Evolutionary conservation across 2,888 invertebrate genomes (phyloP).

Genomic region (Omphaloscelis lunosa): DNA sequence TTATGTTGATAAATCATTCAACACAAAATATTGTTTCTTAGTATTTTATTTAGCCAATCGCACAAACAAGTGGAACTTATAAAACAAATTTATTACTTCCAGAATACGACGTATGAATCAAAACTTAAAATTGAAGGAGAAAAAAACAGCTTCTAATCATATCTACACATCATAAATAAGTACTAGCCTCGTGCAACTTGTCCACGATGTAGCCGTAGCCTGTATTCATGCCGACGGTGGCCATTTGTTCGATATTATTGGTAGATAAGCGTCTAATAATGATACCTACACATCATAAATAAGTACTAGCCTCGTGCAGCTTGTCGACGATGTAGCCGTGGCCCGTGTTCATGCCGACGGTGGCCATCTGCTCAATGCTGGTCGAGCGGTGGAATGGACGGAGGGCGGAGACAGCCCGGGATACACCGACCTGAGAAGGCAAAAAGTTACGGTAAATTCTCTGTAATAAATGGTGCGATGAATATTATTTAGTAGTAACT

Average conservation of each 20-base stretch:
- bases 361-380: slow-evolving; percentile 84
- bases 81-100: background rate
- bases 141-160: background rate
- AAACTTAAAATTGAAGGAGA: background rate
- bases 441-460: no score
- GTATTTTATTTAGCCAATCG: background rate
- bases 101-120: background rate
- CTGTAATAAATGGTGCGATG: no score
- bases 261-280: no score
- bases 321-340: slow-evolving; percentile 88
- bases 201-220: slow-evolving; percentile 91
- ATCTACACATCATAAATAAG: slow-evolving; percentile 42
- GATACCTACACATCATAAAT: slow-evolving; percentile 51
- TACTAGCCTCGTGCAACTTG: slow-evolving; percentile 82
- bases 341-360: slow-evolving; percentile 93
- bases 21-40: no score
- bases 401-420: slow-evolving; percentile 94
- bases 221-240: slow-evolving; percentile 93
- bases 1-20: no score
- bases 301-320: slow-evolving; percentile 80
- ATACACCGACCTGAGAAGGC: slow-evolving; percentile 90
- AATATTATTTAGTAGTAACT: no score
- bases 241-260: slow-evolving; percentile 66
- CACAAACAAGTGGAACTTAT: background rate
- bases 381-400: slow-evolving; percentile 91